Evolutionary conservation across 2,113 vertebrate genomes (phyloP).

Genomic region (Poicephalus gulielmi): DNA sequence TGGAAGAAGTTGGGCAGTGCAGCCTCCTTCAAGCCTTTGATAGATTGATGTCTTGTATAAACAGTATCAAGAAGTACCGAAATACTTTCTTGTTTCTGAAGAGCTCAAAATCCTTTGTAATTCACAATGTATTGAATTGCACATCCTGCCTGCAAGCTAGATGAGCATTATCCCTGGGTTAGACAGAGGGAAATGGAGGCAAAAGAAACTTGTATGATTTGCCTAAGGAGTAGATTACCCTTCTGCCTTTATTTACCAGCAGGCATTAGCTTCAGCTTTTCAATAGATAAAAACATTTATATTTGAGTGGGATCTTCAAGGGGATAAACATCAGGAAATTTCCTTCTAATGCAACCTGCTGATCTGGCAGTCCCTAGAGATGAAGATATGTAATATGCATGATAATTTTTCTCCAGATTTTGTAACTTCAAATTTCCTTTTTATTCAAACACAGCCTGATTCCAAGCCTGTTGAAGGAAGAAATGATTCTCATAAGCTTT

Average conservation of each 20-base stretch:
- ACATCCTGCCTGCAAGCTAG: slow-evolving; percentile 17
- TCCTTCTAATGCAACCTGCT: slow-evolving; percentile 11
- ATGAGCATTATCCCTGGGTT: slow-evolving; percentile 25
- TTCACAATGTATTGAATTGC: not conserved
- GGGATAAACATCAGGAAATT: slow-evolving; percentile 48
- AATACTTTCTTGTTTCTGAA: not conserved
- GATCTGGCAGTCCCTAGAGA: not conserved
- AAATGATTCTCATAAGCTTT: not conserved
- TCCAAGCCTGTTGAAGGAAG: not conserved
- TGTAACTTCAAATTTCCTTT: not conserved
- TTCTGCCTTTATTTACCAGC: not conserved
- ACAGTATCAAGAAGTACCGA: slow-evolving; percentile 19
- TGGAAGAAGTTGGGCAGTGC: not conserved
- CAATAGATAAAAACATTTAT: slow-evolving; percentile 1
- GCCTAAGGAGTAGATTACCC: slow-evolving; percentile 38
- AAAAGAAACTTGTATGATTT: not conserved
- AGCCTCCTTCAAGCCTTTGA: not conserved
- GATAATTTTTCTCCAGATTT: not conserved
- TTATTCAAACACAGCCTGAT: not conserved
- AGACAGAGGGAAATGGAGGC: slow-evolving; percentile 34
- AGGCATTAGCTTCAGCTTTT: not conserved
- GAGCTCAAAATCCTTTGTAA: not conserved
- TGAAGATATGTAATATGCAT: not conserved
- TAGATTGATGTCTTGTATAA: slow-evolving; percentile 17
- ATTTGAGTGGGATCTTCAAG: not conserved